phyloP scores from a whole-genome alignment of 2,797 vertebrate genomes.

The Mastacembelus armatus region DNA sequence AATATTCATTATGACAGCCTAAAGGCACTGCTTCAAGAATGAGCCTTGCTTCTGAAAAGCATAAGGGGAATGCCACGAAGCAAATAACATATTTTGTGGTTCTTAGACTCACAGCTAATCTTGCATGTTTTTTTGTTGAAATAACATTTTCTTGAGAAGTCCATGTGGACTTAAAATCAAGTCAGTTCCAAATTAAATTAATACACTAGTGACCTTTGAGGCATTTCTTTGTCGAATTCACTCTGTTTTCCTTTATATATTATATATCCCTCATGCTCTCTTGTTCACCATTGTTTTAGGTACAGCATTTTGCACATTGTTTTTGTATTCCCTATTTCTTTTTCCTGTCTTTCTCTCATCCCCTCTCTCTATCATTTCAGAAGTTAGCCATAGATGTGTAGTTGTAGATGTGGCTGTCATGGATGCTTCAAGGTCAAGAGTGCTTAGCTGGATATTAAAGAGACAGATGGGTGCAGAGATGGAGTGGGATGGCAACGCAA shows the following conservation, averaged over 20 bases:
- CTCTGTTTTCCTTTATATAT: constrained; percentile 41
- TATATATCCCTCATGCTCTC: constrained; percentile 70
- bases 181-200: constrained; percentile 61
- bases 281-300: constrained; percentile 73
- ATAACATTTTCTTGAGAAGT: constrained; percentile 55
- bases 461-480: constrained; percentile 74
- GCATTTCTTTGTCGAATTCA: constrained; percentile 56
- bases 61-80: constrained; percentile 64
- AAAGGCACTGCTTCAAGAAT: constrained; percentile 63
- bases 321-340: constrained; percentile 50
- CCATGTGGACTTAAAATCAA: constrained; percentile 45
- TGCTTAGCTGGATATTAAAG: constrained; percentile 81
- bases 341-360: constrained; percentile 35
- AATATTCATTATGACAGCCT: constrained; percentile 63
- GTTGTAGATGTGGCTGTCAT: constrained; percentile 48
- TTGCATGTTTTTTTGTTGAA: constrained; percentile 58
- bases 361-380: constrained; percentile 43
- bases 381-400: constrained; percentile 52
- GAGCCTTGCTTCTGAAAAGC: constrained; percentile 51
- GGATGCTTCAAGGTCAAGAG: constrained; percentile 81
- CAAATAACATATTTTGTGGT: constrained; percentile 53
- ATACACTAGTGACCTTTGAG: constrained; percentile 65
- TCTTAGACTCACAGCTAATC: constrained; percentile 48
- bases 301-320: constrained; percentile 69
- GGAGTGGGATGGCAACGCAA: constrained; percentile 70